phyloP scores from a whole-genome alignment of 1,140 invertebrate genomes.

The Cyclina sinensis region DNA sequence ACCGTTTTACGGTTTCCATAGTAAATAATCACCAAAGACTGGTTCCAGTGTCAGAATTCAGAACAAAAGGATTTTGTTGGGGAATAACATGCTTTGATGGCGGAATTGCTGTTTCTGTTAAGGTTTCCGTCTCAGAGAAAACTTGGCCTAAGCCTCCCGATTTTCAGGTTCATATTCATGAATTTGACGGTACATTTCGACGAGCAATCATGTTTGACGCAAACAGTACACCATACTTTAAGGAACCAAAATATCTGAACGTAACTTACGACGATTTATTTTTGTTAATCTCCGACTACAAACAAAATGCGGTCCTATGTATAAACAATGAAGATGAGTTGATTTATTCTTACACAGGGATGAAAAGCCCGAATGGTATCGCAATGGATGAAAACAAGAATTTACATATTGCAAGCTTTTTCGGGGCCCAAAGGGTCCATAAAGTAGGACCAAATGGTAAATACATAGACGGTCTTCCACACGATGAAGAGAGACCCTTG shows the following conservation, averaged over 20 bases:
- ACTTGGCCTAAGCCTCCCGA: conserved; percentile 58
- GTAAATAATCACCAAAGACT: conserved; percentile 10
- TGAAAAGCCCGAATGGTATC: conserved; percentile 58
- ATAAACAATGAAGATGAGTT: conserved; percentile 65
- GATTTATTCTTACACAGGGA: conserved; percentile 50
- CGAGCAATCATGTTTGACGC: conserved; percentile 49
- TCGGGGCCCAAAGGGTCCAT: conserved; percentile 44
- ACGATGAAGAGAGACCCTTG: conserved; percentile 41
- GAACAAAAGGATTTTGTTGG: conserved; percentile 59
- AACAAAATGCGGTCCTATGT: conserved; percentile 52
- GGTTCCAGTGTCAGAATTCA: conserved; percentile 2
- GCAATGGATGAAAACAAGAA: conserved; percentile 61
- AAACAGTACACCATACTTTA: conserved; percentile 30
- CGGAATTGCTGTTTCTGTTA: conserved; percentile 48
- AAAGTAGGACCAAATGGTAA: conserved; percentile 63
- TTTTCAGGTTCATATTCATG: conserved; percentile 56
- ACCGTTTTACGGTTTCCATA: conserved; percentile 3
- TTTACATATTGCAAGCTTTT: conserved; percentile 58
- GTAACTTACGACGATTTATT: conserved; percentile 64
- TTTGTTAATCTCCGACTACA: conserved; percentile 61
- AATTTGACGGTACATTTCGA: conserved; percentile 60
- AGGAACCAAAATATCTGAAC: conserved; percentile 61
- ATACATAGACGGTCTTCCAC: conserved; percentile 50
- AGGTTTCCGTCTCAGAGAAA: conserved; percentile 21
- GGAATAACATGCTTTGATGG: conserved; percentile 62